Evolutionary conservation across 2,113 vertebrate genomes (phyloP).

Genomic region (Hypomesus transpacificus): DNA sequence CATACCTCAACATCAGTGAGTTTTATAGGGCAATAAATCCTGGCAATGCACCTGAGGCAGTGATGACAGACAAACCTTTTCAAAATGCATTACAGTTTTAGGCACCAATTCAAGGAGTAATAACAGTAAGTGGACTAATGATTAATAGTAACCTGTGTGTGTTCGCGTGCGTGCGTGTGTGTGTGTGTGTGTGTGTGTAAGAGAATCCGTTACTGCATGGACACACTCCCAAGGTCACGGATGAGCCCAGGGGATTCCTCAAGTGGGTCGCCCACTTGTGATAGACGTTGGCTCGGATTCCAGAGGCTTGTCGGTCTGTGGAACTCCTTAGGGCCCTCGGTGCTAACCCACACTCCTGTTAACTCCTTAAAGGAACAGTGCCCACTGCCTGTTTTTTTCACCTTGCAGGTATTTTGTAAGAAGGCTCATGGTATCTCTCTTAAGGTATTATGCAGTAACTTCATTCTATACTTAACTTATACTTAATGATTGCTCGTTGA

Average conservation of each 20-base stretch:
- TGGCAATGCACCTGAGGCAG: not conserved
- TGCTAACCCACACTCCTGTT: not conserved
- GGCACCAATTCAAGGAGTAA: not conserved
- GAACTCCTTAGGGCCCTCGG: constrained; percentile 4
- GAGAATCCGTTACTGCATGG: constrained; percentile 1
- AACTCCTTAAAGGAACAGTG: not conserved
- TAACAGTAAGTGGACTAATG: too few relatives aligned
- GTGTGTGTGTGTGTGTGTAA: not conserved
- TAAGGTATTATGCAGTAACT: too few relatives aligned
- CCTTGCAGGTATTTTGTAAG: too few relatives aligned
- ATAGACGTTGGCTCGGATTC: not conserved
- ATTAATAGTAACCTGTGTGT: not conserved
- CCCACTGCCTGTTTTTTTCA: too few relatives aligned
- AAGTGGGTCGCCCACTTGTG: constrained; percentile 1
- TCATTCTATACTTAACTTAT: too few relatives aligned
- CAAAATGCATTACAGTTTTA: too few relatives aligned
- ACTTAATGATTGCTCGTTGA: too few relatives aligned
- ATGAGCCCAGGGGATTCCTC: not conserved
- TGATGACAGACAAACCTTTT: not conserved
- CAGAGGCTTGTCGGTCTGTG: not conserved
- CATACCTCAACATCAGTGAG: not conserved
- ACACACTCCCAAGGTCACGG: constrained; percentile 18
- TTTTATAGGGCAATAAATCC: constrained; percentile 4
- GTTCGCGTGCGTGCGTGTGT: not conserved
- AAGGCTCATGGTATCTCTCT: too few relatives aligned